Conservation (phyloP, 35 echinoderm and acorn worm species). For the Lytechinus variegatus region DNA sequence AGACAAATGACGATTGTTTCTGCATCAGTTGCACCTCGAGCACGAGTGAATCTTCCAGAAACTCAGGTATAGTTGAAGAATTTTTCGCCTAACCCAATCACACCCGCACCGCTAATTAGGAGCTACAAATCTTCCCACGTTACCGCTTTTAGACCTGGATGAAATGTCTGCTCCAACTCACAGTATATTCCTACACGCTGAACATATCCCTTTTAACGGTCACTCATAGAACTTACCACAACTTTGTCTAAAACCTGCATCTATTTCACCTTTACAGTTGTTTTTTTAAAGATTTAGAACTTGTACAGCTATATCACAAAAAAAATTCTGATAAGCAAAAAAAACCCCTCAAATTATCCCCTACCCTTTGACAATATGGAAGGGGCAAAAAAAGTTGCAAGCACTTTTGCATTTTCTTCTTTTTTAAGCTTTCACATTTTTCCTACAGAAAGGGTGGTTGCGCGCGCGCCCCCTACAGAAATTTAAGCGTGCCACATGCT, state of each 20-base stretch:
- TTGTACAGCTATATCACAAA: too few species aligned
- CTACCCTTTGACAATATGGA: too few species aligned
- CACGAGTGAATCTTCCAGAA: background rate
- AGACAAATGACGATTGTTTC: background rate
- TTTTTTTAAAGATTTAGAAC: background rate
- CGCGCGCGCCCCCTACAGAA: too few species aligned
- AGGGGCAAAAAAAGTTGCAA: too few species aligned
- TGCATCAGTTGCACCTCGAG: background rate
- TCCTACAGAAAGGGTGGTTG: too few species aligned
- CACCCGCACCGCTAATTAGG: too few species aligned
- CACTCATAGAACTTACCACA: background rate
- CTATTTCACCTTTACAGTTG: background rate
- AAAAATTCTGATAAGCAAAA: too few species aligned
- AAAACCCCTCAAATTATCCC: too few species aligned
- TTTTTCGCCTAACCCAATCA: background rate
- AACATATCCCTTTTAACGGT: background rate
- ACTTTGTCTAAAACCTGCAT: background rate
- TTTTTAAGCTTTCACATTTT: too few species aligned
- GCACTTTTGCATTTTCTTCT: too few species aligned
- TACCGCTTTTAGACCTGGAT: background rate
- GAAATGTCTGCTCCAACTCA: background rate
- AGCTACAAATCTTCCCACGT: background rate
- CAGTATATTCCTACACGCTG: background rate
- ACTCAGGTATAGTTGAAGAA: background rate
- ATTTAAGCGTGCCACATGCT: too few species aligned